Evolutionary conservation across 2,113 vertebrate genomes (phyloP).

Genomic region (Arvicanthis niloticus): DNA sequence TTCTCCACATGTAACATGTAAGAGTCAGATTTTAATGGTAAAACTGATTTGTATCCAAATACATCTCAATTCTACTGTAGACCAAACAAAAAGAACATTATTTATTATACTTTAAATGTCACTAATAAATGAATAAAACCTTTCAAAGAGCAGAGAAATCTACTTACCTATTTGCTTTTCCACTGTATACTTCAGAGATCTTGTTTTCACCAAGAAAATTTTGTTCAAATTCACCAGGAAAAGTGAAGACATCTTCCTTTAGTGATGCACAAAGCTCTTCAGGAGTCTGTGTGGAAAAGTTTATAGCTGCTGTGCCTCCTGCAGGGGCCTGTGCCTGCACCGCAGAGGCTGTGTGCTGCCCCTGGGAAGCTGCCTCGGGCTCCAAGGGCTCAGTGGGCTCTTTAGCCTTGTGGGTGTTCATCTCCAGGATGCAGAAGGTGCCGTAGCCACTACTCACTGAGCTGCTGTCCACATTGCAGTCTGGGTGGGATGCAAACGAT

Average conservation of each 20-base stretch:
- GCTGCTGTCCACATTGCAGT: conserved; percentile 83
- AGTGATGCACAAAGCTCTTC: background rate
- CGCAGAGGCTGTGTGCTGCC: background rate
- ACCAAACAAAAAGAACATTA: conserved; percentile 1
- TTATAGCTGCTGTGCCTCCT: background rate
- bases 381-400: conserved; percentile 1
- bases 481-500: conserved; percentile 52
- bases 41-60: background rate
- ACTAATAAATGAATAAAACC: background rate
- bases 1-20: background rate
- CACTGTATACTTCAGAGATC: conserved; percentile 75
- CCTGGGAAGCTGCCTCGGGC: background rate
- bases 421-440: conserved; percentile 89
- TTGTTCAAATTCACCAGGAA: conserved; percentile 72
- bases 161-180: conserved; percentile 82
- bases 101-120: conserved; percentile 41
- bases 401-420: conserved; percentile 65
- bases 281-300: background rate
- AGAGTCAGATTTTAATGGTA: conserved; percentile 21
- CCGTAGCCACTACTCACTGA: conserved; percentile 93
- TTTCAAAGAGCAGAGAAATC: background rate
- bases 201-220: conserved; percentile 69
- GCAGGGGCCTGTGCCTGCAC: fast-evolving
- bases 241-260: background rate
- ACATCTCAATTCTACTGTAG: background rate